A percentile compares a stretch with the other conserved stretches of the same genome.
Evolutionary conservation across 2,113 vertebrate species (phyloP).

Genomic region (Myrmecophaga tridactyla): DNA sequence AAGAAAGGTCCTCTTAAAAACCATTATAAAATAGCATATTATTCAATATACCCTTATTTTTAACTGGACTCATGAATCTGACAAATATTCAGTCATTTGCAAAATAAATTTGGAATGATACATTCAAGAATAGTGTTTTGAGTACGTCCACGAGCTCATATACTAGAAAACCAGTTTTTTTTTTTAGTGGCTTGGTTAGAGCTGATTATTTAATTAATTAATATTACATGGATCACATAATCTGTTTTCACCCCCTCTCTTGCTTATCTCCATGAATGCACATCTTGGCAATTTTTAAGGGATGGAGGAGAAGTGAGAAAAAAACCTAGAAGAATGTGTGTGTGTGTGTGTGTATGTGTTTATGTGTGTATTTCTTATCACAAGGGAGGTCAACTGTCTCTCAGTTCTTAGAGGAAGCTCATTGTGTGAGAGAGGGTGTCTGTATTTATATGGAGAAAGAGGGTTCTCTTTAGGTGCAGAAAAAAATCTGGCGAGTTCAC

Average conservation of each 20-base stretch:
- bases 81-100: conserved; percentile 33
- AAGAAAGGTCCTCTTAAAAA: conserved; percentile 60
- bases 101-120: conserved; percentile 48
- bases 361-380: conserved; percentile 74
- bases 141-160: background rate
- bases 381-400: conserved; percentile 76
- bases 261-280: conserved; percentile 6
- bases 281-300: conserved; percentile 69
- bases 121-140: conserved; percentile 43
- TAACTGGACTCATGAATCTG: conserved; percentile 24
- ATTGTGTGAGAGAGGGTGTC: conserved; percentile 66
- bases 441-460: conserved; percentile 69
- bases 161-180: conserved; percentile 30
- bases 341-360: background rate
- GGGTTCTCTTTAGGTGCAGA: conserved; percentile 78
- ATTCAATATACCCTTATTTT: conserved; percentile 41
- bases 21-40: conserved; percentile 54
- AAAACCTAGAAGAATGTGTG: background rate
- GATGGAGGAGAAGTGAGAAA: background rate
- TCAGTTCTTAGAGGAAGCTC: conserved; percentile 79
- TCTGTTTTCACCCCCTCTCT: background rate
- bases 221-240: conserved; percentile 24
- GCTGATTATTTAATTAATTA: conserved; percentile 49
- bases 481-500: conserved; percentile 80
- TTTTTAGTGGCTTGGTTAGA: background rate